A percentile compares a stretch with the other conserved stretches of the same genome.
These are phyloP conservation scores for Condylura cristata DNA, from an alignment of 2,113 vertebrate genomes.

Conservation along the genomic window DNA sequence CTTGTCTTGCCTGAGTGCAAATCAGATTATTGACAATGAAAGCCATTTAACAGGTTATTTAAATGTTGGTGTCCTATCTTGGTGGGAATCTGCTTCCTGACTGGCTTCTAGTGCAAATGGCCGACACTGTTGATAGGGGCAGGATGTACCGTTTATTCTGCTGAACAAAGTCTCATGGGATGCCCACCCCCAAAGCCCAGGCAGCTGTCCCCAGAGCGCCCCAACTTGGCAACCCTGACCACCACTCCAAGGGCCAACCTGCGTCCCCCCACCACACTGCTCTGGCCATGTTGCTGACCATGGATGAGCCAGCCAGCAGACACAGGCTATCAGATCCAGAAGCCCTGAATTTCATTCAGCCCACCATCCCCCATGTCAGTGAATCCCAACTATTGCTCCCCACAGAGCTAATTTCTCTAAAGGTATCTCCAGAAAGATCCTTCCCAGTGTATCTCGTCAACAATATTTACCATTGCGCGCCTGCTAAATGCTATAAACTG, in stretches of 20 bases:
- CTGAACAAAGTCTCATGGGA: not conserved
- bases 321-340: too few relatives aligned
- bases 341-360: not conserved
- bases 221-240: not conserved
- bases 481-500: not conserved
- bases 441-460: not conserved
- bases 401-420: not conserved
- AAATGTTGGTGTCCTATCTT: slow-evolving; percentile 56
- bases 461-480: not conserved
- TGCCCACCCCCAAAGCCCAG: not conserved
- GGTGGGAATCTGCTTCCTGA: slow-evolving; percentile 52
- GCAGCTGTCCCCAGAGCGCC: not conserved
- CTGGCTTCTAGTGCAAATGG: not conserved
- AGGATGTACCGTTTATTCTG: not conserved
- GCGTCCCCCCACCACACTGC: fast-evolving
- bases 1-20: slow-evolving; percentile 71
- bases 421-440: not conserved
- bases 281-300: fast-evolving
- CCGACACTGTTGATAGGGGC: slow-evolving; percentile 15
- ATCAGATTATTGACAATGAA: slow-evolving; percentile 74
- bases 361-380: not conserved
- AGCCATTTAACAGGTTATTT: slow-evolving; percentile 74
- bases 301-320: fast-evolving
- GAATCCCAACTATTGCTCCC: not conserved
- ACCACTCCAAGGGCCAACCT: not conserved